Evolutionary conservation across 2,888 invertebrate species (phyloP), one percentile per base, ranked within the genome.

Genomic region (Papilio demoleus): DNA sequence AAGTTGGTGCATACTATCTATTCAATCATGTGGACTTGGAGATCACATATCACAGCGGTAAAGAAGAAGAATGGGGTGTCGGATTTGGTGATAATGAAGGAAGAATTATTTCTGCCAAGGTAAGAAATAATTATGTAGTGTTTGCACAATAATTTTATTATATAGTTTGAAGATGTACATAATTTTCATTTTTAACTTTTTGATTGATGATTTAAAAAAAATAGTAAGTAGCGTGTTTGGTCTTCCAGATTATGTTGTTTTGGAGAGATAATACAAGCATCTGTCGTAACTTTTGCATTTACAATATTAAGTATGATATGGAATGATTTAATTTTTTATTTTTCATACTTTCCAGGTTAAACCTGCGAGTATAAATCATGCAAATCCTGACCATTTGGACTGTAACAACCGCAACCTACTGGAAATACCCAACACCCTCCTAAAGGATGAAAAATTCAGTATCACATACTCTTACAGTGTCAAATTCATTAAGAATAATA

Each of bases 21-120:
- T 99, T 98, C 91, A 99, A 99, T 93, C 99, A 99, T 88, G 97
- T 99, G 50, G 98, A 99, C 88, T 92, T 99, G 72, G 95, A 94
- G 71, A 96, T 99, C 74, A 97, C 97, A 1, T 99, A 99, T 90
- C 99, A 99, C 88, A 97, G 97, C 79, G 97, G 98, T 2, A 94
- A 92, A 19, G 90, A 94, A 8, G 98, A 98, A 81, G 98, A 98
- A 24, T 98, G 97, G 98, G 98, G 96, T 22, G 94, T 93, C 27
- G 94, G 94, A 6, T 96, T 96, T 76, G 94, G 95, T 59, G 96
- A 95, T 42, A 95, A 96, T 76, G 97, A 97, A 24, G 99, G 99
- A 6, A 94, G 99, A 66, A 99, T 99, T 76, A 95, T 96, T 75
- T 95, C 95, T 14, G 95, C 95, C n/a, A 96, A 96, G 93, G 95